Percentiles rank a stretch among this genome's conserved stretches.
Evolutionary conservation across 2,113 vertebrate genomes (phyloP).

Genomic region (Epinephelus lanceolatus): DNA sequence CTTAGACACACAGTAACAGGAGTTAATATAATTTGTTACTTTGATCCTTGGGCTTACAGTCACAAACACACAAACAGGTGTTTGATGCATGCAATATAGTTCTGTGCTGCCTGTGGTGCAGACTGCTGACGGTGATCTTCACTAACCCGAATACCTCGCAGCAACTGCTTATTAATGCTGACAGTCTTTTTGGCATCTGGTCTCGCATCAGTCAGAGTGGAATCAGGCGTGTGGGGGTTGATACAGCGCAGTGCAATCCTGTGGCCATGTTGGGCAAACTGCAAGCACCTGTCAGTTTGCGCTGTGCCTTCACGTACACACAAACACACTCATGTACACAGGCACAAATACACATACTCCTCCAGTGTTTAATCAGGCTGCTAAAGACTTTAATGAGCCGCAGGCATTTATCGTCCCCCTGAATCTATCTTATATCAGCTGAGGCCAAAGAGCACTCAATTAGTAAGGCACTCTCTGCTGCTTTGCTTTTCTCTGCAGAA

Average conservation of each 20-base stretch:
- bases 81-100: conserved; percentile 2
- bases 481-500: conserved; percentile 44
- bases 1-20: not conserved
- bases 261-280: conserved; percentile 13
- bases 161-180: conserved; percentile 48
- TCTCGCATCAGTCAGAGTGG: conserved; percentile 38
- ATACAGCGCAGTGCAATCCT: conserved; percentile 15
- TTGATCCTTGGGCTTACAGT: not conserved
- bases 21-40: not conserved
- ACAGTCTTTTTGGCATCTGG: conserved; percentile 49
- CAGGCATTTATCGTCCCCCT: conserved; percentile 56
- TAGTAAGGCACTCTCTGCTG: conserved; percentile 33
- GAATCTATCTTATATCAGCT: conserved; percentile 46
- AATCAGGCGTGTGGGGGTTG: conserved; percentile 42
- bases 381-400: conserved; percentile 69
- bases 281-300: conserved; percentile 16
- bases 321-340: not conserved
- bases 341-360: conserved; percentile 21
- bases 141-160: conserved; percentile 25
- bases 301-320: not conserved
- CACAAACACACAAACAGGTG: conserved; percentile 10
- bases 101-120: conserved; percentile 1
- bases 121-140: conserved; percentile 28
- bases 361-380: conserved; percentile 63
- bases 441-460: conserved; percentile 64